Percentiles rank a stretch among this genome's conserved stretches.
Evolutionary conservation across 1,140 invertebrate genomes (phyloP).

Genomic region (Oryctes rhinoceros): DNA sequence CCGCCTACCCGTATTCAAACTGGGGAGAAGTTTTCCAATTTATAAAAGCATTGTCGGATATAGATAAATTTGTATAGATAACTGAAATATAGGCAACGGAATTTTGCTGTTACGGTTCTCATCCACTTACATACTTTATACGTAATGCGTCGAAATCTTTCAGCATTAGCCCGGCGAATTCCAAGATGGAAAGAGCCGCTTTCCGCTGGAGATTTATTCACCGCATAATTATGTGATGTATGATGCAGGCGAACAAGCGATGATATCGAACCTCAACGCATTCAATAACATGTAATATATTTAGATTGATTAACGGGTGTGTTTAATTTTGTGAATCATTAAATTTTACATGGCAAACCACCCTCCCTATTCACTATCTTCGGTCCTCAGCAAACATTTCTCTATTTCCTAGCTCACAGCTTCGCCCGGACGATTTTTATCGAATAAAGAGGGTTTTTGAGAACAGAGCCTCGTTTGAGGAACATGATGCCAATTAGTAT

Average conservation of each 20-base stretch:
- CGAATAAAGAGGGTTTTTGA: too few relatives aligned
- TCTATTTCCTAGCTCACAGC: too few relatives aligned
- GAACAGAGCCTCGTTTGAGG: too few relatives aligned
- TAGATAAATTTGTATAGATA: slow-evolving; percentile 25
- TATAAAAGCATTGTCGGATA: slow-evolving; percentile 28
- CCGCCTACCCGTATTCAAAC: too few relatives aligned
- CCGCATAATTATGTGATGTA: slow-evolving; percentile 10
- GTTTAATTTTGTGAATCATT: too few relatives aligned
- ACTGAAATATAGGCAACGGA: background rate
- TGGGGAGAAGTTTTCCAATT: slow-evolving; percentile 19
- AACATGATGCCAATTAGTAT: too few relatives aligned
- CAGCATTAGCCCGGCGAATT: background rate
- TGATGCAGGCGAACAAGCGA: background rate
- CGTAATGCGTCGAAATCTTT: background rate
- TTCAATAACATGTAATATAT: too few relatives aligned
- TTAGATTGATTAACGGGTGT: too few relatives aligned
- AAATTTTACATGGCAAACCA: too few relatives aligned
- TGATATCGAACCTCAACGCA: background rate
- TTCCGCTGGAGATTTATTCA: background rate
- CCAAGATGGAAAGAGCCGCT: background rate
- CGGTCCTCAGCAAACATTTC: too few relatives aligned
- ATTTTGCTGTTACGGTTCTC: background rate
- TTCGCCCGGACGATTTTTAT: too few relatives aligned
- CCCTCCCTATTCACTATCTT: too few relatives aligned
- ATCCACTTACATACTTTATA: background rate